These are phyloP conservation scores for Prorops nasuta DNA, from an alignment of 1,140 invertebrate genomes.

Conservation along the genomic window DNA sequence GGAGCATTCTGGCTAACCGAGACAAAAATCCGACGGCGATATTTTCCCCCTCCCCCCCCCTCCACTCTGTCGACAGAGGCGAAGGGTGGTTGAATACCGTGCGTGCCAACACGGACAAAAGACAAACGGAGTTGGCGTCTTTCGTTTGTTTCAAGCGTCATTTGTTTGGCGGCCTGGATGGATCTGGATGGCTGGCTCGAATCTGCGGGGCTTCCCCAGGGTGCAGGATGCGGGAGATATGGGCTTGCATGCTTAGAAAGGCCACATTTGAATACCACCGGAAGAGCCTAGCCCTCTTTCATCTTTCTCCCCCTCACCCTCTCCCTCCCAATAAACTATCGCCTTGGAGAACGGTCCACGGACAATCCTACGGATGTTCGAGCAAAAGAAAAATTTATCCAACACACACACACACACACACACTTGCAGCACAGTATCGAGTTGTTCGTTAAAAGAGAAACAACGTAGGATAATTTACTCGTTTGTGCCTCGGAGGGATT, in stretches of 20 bases:
- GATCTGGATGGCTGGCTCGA: constrained; percentile 6
- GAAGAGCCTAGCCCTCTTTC: constrained; percentile 38
- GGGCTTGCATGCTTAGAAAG: constrained; percentile 41
- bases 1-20: constrained; percentile 54
- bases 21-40: constrained; percentile 51
- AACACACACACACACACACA: no score
- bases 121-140: constrained; percentile 47
- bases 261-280: constrained; percentile 48
- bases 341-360: no score
- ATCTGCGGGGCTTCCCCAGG: constrained; percentile 18
- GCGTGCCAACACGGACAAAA: constrained; percentile 49
- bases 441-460: no score
- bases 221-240: constrained; percentile 41
- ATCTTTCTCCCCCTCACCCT: neutral
- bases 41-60: constrained; percentile 25
- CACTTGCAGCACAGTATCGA: no score
- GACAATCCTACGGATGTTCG: no score
- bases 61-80: neutral
- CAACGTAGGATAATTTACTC: no score
- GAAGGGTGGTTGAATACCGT: constrained; percentile 36
- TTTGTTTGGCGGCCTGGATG: constrained; percentile 45
- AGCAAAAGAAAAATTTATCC: no score
- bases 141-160: constrained; percentile 57
- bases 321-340: no score
- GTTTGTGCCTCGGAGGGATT: no score